Evolutionary conservation across 2,113 vertebrate species (phyloP).

Genomic region (Etheostoma cragini): DNA sequence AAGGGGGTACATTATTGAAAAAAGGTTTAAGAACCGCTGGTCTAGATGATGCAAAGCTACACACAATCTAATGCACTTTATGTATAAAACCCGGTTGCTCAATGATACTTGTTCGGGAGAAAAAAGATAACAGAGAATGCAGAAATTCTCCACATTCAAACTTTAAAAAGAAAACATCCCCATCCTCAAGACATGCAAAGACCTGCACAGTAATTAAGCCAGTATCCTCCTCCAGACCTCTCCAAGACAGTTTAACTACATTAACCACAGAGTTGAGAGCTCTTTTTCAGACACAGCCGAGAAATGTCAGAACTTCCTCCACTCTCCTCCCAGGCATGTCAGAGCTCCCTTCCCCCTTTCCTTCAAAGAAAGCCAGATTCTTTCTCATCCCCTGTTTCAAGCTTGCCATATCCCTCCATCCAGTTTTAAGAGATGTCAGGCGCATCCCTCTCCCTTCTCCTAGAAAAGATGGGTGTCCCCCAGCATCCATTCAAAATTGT

Average conservation of each 20-base stretch:
- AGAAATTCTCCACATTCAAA: background rate
- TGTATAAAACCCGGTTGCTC: background rate
- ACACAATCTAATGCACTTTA: background rate
- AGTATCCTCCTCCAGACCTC: constrained; percentile 26
- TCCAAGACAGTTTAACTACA: constrained; percentile 53
- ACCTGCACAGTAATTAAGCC: constrained; percentile 17
- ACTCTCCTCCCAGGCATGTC: constrained; percentile 65
- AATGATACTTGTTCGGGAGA: background rate
- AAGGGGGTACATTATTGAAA: too few relatives aligned
- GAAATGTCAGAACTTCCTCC: constrained; percentile 70
- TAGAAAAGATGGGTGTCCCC: constrained; percentile 27
- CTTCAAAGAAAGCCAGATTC: constrained; percentile 68
- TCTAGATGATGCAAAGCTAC: background rate
- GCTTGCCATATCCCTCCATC: constrained; percentile 61
- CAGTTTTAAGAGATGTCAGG: constrained; percentile 61
- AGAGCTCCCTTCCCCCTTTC: constrained; percentile 50
- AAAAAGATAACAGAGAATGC: background rate
- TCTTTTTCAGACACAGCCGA: constrained; percentile 50
- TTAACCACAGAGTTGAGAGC: constrained; percentile 62
- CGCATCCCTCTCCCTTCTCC: constrained; percentile 39
- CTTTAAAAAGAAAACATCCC: constrained; percentile 1
- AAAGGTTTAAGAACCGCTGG: too few relatives aligned
- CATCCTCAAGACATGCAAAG: constrained; percentile 29
- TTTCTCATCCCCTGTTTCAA: constrained; percentile 64
- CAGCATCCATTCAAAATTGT: constrained; percentile 33